These are phyloP conservation scores for Trissolcus japonicus DNA, from an alignment of 2,888 invertebrate genomes.

Conservation along the genomic window DNA sequence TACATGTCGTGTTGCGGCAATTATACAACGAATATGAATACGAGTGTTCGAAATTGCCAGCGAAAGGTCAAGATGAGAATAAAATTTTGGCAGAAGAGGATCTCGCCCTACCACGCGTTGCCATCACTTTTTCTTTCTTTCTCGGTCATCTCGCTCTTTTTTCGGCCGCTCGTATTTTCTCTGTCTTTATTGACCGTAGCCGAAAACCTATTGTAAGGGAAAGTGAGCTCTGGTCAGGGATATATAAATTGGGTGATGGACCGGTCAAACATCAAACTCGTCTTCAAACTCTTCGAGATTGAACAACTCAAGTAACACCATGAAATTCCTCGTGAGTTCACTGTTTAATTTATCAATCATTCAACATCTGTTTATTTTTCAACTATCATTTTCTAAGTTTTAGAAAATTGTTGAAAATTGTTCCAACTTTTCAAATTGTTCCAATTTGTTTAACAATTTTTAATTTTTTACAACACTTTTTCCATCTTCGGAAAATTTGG, in stretches of 20 bases:
- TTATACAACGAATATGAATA: constrained; percentile 67
- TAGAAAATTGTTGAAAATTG: neutral
- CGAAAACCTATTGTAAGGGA: constrained; percentile 59
- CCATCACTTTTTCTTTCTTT: constrained; percentile 48
- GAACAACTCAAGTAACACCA: constrained; percentile 58
- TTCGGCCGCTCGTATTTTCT: constrained; percentile 31
- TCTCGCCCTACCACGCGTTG: constrained; percentile 54
- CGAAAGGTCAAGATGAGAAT: constrained; percentile 68
- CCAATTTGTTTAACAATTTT: too few relatives aligned
- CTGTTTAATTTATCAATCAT: neutral
- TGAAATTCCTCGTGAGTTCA: constrained; percentile 72
- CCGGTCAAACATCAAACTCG: constrained; percentile 62
- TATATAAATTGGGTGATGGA: constrained; percentile 71
- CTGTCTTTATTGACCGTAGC: constrained; percentile 55
- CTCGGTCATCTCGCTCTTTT: constrained; percentile 35
- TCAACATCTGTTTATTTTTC: neutral
- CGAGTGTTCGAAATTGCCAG: constrained; percentile 56
- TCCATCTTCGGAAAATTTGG: too few relatives aligned
- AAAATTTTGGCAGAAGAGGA: constrained; percentile 66
- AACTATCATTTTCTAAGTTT: neutral
- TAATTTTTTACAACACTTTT: too few relatives aligned
- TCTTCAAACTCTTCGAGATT: constrained; percentile 62
- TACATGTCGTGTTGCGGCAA: constrained; percentile 21
- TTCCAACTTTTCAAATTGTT: neutral
- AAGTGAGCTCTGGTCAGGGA: constrained; percentile 64